A percentile compares a stretch with the other conserved stretches of the same genome.
These are phyloP conservation scores for Chlorops oryzae DNA, from an alignment of 1,140 invertebrate genomes.

Conservation along the genomic window DNA sequence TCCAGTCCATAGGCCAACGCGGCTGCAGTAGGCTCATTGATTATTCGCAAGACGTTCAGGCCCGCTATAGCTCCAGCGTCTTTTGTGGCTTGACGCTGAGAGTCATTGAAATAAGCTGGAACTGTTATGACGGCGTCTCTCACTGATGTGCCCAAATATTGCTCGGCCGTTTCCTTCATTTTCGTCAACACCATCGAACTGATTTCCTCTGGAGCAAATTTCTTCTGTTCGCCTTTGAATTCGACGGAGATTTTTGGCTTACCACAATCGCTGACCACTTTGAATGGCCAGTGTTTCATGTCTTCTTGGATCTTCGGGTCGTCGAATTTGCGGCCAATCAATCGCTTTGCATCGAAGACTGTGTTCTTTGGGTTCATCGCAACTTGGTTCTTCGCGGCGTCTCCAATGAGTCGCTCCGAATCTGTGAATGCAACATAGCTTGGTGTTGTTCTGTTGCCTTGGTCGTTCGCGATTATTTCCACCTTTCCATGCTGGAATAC, in stretches of 20 bases:
- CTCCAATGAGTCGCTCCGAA: conserved; percentile 78
- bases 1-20: conserved; percentile 70
- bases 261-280: conserved; percentile 57
- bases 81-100: conserved; percentile 60
- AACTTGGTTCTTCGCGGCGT: conserved; percentile 67
- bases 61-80: conserved; percentile 64
- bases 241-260: conserved; percentile 66
- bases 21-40: conserved; percentile 69
- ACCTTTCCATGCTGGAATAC: conserved; percentile 79
- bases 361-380: conserved; percentile 81
- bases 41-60: conserved; percentile 62
- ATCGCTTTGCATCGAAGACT: conserved; percentile 65
- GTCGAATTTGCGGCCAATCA: conserved; percentile 61
- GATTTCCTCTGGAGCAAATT: conserved; percentile 69
- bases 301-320: conserved; percentile 67
- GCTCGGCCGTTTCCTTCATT: conserved; percentile 77
- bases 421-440: conserved; percentile 89
- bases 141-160: conserved; percentile 63
- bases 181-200: conserved; percentile 71
- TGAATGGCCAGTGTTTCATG: conserved; percentile 71
- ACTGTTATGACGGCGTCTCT: conserved; percentile 58
- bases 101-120: conserved; percentile 61
- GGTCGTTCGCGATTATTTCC: conserved; percentile 88
- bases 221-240: conserved; percentile 66
- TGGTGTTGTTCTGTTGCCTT: conserved; percentile 85